Evolutionary conservation across 2,113 vertebrate species (phyloP).

Genomic region (Lagopus muta): DNA sequence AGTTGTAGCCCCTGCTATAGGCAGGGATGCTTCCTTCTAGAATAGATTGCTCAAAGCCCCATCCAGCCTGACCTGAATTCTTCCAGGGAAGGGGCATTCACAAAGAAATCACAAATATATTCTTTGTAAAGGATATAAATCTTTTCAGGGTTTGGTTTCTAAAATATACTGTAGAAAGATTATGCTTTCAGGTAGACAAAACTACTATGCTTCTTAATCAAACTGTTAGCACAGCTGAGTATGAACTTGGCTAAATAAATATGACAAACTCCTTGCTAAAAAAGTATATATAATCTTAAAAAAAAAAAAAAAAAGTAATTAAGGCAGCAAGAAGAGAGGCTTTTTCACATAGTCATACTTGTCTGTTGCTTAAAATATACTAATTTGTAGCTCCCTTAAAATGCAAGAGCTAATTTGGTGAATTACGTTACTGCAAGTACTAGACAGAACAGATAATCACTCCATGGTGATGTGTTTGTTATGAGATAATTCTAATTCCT

Average conservation of each 20-base stretch:
- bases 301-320: background rate
- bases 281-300: background rate
- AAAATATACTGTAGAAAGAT: background rate
- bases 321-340: background rate
- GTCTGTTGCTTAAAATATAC: slow-evolving; percentile 4
- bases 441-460: slow-evolving; percentile 3
- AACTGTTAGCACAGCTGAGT: background rate
- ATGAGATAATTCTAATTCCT: slow-evolving; percentile 6
- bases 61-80: too few species aligned
- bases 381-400: slow-evolving; percentile 34
- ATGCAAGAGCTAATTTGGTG: slow-evolving; percentile 31
- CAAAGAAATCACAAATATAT: background rate
- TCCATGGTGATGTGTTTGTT: background rate
- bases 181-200: background rate
- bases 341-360: background rate
- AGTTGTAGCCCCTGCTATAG: too few species aligned
- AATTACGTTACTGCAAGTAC: background rate
- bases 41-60: too few species aligned
- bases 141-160: background rate
- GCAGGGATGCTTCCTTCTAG: too few species aligned
- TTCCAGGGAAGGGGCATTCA: too few species aligned
- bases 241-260: background rate
- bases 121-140: background rate
- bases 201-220: background rate
- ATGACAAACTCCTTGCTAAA: background rate